Evolutionary conservation across 2,888 invertebrate genomes (phyloP).

Genomic region (Hoplodrina ambigua): DNA sequence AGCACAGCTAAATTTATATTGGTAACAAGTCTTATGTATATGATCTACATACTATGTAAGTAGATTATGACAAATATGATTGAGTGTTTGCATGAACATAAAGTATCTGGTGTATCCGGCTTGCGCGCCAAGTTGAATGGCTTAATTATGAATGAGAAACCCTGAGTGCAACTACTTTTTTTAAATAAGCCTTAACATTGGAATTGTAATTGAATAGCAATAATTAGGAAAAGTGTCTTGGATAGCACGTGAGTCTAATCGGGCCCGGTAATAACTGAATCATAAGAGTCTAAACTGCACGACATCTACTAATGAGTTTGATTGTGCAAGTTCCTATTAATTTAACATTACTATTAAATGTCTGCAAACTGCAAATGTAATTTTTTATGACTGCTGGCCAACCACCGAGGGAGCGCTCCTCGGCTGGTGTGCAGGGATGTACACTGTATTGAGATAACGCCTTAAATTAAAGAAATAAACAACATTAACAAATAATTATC

Average conservation of each 20-base stretch:
- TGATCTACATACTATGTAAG: constrained; percentile 59
- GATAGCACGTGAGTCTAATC: not conserved
- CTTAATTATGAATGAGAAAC: constrained; percentile 11
- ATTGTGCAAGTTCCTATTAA: constrained; percentile 7
- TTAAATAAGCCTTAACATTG: not conserved
- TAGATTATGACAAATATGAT: constrained; percentile 46
- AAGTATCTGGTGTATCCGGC: constrained; percentile 24
- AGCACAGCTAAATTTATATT: constrained; percentile 41
- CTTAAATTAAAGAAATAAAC: too few relatives aligned
- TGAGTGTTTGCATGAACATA: constrained; percentile 39
- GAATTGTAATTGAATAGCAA: not conserved
- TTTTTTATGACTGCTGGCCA: too few relatives aligned
- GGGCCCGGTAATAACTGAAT: not conserved
- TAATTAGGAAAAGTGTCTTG: constrained; percentile 2
- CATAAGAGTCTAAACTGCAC: not conserved
- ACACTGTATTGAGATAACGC: too few relatives aligned
- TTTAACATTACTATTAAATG: not conserved
- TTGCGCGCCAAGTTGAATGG: constrained; percentile 32
- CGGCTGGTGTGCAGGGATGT: too few relatives aligned
- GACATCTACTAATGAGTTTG: constrained; percentile 3
- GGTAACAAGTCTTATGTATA: constrained; percentile 19
- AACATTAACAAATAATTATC: too few relatives aligned
- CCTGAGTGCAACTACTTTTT: not conserved
- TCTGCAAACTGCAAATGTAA: not conserved
- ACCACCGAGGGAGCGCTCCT: too few relatives aligned